Evolutionary conservation across 2,797 vertebrate species (phyloP).

Genomic region (Margarornis squamiger): DNA sequence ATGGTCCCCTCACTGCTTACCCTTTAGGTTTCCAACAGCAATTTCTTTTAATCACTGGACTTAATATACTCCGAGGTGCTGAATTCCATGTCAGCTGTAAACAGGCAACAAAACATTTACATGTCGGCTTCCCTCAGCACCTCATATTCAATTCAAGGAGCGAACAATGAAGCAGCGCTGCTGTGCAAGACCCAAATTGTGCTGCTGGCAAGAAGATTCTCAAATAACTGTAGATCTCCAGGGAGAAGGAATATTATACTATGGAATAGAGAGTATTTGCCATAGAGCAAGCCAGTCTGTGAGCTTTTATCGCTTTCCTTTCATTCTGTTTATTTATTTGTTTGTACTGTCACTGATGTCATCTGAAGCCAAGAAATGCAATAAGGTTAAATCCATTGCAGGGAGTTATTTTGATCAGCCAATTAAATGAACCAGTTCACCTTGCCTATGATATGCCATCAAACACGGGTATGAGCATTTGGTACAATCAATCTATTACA

Average conservation of each 20-base stretch:
- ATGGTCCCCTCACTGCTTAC: background rate
- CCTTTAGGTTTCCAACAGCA: background rate
- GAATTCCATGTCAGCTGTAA: background rate
- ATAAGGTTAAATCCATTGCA: constrained; percentile 41
- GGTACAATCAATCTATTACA: constrained; percentile 77
- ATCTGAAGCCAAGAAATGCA: constrained; percentile 36
- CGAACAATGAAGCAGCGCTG: constrained; percentile 58
- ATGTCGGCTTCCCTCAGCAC: constrained; percentile 14
- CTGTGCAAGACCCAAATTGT: constrained; percentile 62
- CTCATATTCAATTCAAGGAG: constrained; percentile 27
- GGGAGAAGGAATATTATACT: constrained; percentile 64
- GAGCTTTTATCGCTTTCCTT: background rate
- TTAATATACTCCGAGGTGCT: constrained; percentile 11
- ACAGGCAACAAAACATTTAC: constrained; percentile 40
- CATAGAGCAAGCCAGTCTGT: constrained; percentile 14
- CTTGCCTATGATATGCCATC: constrained; percentile 68
- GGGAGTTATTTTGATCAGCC: constrained; percentile 28
- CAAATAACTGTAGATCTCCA: constrained; percentile 63
- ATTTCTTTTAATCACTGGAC: constrained; percentile 30
- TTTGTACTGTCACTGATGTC: constrained; percentile 17
- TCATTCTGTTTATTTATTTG: constrained; percentile 49
- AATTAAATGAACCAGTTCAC: constrained; percentile 58
- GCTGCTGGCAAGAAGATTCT: constrained; percentile 71
- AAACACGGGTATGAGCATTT: constrained; percentile 69
- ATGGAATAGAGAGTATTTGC: constrained; percentile 36